Evolutionary conservation across 2,113 vertebrate genomes (phyloP).

Genomic region (Mesembrinibis cayennensis): DNA sequence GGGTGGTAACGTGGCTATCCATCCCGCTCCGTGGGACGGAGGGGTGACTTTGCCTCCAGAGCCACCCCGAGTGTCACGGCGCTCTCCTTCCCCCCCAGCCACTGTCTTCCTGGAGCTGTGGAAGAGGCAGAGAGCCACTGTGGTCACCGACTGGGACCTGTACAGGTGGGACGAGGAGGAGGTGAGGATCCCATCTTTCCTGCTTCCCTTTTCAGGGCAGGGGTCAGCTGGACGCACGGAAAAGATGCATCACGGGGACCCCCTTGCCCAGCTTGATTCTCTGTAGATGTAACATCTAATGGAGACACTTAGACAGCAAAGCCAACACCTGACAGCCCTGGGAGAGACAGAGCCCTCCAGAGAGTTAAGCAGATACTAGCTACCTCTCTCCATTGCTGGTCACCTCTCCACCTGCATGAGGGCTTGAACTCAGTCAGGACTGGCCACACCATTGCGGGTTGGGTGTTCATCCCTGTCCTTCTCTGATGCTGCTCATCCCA

Average conservation of each 20-base stretch:
- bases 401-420: background rate
- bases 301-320: background rate
- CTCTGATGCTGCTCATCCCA: background rate
- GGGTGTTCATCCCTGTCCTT: background rate
- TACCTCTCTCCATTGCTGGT: background rate
- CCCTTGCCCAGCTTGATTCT: background rate
- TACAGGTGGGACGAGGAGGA: constrained; percentile 89
- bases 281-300: background rate
- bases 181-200: constrained; percentile 68
- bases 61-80: background rate
- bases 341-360: background rate
- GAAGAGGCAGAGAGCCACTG: constrained; percentile 81
- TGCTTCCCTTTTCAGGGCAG: background rate
- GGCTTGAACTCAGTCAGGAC: background rate
- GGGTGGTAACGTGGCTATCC: background rate
- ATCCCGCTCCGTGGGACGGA: accelerated
- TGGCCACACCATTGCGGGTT: background rate
- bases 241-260: background rate
- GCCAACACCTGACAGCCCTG: background rate
- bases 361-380: too few species aligned
- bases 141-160: constrained; percentile 83
- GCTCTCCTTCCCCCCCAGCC: constrained; percentile 66
- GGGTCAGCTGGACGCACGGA: background rate
- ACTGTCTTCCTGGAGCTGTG: constrained; percentile 93
- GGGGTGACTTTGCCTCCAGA: background rate